A percentile compares a stretch with the other conserved stretches of the same genome.
Conservation (phyloP, 23 tunicate species). For the Clavelina lepadiformis region DNA sequence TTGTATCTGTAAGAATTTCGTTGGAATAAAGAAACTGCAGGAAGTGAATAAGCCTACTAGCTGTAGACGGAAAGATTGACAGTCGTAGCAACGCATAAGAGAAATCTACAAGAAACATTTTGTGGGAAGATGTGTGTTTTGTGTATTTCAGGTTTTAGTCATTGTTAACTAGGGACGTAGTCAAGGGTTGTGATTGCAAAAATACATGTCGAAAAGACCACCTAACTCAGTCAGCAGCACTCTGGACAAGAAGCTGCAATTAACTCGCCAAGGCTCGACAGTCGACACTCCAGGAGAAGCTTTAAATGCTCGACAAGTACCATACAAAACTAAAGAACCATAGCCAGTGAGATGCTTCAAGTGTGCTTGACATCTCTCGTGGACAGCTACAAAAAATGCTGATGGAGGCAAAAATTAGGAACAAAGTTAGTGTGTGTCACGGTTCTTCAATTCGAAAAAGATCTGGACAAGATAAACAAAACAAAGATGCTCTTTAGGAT, state of each 20-base stretch:
- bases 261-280: constrained; percentile 5
- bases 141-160: constrained; percentile 3
- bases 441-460: constrained; percentile 7
- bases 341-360: constrained; percentile 7
- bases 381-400: constrained; percentile 10
- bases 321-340: constrained; percentile 13
- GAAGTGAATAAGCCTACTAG: too few relatives aligned
- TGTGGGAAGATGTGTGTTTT: constrained; percentile 3
- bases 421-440: constrained; percentile 7
- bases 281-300: constrained; percentile 4
- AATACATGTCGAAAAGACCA: constrained; percentile 8
- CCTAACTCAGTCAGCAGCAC: constrained; percentile 12
- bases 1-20: too few relatives aligned
- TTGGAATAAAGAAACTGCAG: too few relatives aligned
- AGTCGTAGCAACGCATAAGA: too few relatives aligned
- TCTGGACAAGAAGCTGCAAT: constrained; percentile 1
- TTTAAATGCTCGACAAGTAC: constrained; percentile 10
- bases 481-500: constrained; percentile 1
- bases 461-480: not conserved
- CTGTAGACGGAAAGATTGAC: too few relatives aligned
- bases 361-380: constrained; percentile 13
- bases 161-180: constrained; percentile 11
- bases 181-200: constrained; percentile 4
- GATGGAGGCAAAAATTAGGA: constrained; percentile 6
- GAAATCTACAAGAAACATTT: too few relatives aligned